Conservation (phyloP, 2,888 invertebrate species). For the Rhamphomyia laevipes region DNA sequence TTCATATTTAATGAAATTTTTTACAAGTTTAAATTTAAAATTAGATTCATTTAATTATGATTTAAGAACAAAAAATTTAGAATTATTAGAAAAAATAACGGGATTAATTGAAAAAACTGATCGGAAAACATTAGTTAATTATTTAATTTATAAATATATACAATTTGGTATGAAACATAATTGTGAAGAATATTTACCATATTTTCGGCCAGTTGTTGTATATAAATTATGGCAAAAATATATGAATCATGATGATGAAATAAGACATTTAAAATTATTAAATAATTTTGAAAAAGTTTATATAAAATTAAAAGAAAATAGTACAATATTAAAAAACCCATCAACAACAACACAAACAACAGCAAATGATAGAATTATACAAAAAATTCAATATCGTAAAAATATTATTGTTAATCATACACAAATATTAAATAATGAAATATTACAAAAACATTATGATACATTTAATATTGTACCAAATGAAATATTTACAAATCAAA, state of each 20-base stretch:
- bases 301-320: not conserved
- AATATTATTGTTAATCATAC: not conserved
- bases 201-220: not conserved
- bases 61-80: not conserved
- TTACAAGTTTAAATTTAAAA: not conserved
- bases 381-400: not conserved
- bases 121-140: not conserved
- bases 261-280: not conserved
- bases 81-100: not conserved
- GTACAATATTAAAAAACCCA: too few relatives aligned
- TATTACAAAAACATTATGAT: not conserved
- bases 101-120: not conserved
- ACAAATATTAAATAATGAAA: not conserved
- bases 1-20: not conserved
- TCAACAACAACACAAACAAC: too few relatives aligned
- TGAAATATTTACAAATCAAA: not conserved
- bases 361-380: not conserved
- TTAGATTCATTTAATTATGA: not conserved
- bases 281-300: constrained; percentile 1
- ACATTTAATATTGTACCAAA: not conserved
- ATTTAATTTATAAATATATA: constrained; percentile 1
- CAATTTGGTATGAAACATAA: constrained; percentile 1
- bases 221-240: not conserved
- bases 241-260: not conserved
- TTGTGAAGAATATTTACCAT: constrained; percentile 1